Evolutionary conservation across 1,140 invertebrate species (phyloP), one percentile per base, ranked within the genome.

Genomic region (Diabrotica virgifera): DNA sequence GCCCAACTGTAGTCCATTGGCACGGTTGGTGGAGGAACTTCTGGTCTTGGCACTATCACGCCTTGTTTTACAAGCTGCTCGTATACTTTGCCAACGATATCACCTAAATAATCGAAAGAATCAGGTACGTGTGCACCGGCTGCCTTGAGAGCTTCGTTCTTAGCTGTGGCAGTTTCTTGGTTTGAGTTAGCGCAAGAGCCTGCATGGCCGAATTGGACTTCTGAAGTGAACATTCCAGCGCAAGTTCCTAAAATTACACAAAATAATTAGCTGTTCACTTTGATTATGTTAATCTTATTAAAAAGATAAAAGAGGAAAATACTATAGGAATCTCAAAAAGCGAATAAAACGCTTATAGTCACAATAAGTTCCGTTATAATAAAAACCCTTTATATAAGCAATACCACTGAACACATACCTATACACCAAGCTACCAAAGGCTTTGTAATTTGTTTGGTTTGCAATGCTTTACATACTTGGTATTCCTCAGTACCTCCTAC

Each of bases 1-100:
- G 97, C 97, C 97, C 97, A 99, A 64, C 90, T 93, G 80, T 97
- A 99, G 79, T 99, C 97, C 97, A 99, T 99, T 2, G 97, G 97
- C 36, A 99, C 97, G 53, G 97, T 98, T 11, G 98, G 98, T 46
- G 98, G 97, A 13, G 97, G 93, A 37, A 95, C 85, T 83, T 99
- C 98, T 38, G 92, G 88, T 72, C 88, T 86, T 0, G 93, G 94
- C 9, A 94, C 85, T 71, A 99, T 94, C 0, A 85, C 85, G 37
- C 95, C 95, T 54, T 89, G 84, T 24, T 85, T 82, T 0, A 99
- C 93, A 37, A 99, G 81, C 53, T 88, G 84, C 50, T 88, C 81
- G 80, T 97, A 98, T 67, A 90, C 86, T 74, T 87, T 81, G 24
- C 87, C 84, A 61, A 98, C 90, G 0, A 87, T 77, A 66, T 89